Conservation (phyloP, 2,797 vertebrate genomes). For the Betta splendens region DNA sequence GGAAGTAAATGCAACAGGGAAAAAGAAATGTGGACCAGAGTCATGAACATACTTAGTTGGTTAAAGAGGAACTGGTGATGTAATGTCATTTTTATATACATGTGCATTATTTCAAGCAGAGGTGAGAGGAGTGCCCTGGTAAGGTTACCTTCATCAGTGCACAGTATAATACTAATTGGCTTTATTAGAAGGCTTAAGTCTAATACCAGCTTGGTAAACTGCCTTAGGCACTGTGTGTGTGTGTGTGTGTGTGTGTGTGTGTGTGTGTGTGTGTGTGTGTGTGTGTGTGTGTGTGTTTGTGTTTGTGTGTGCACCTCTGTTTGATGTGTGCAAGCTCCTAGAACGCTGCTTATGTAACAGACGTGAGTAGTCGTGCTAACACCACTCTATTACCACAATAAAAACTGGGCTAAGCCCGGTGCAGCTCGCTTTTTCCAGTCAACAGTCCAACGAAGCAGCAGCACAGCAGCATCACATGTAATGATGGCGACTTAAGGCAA, state of each 20-base stretch:
- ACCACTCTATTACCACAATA: conserved; percentile 23
- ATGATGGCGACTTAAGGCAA: conserved; percentile 66
- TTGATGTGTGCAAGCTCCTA: conserved; percentile 49
- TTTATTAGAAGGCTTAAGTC: conserved; percentile 76
- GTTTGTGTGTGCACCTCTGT: conserved; percentile 16
- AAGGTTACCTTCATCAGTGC: conserved; percentile 60
- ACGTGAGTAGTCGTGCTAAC: conserved; percentile 37
- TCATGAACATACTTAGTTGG: too few relatives aligned
- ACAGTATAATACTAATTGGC: conserved; percentile 72
- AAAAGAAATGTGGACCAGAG: conserved; percentile 6
- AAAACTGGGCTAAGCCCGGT: conserved; percentile 9
- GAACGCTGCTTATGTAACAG: conserved; percentile 50
- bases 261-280: conserved; percentile 25
- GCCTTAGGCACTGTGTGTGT: conserved; percentile 46
- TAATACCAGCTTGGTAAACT: conserved; percentile 63
- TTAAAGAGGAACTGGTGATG: too few relatives aligned
- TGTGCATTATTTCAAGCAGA: conserved; percentile 14
- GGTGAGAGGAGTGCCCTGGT: conserved; percentile 37
- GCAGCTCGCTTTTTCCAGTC: conserved; percentile 1
- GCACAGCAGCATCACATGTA: conserved; percentile 51
- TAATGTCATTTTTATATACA: too few relatives aligned
- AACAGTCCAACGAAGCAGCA: conserved; percentile 49
- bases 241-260: conserved; percentile 15
- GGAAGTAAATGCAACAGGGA: background rate
- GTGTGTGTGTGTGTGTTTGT: conserved; percentile 20